Conservation (phyloP, 1,140 invertebrate genomes). For the Papilio polyxenes region DNA sequence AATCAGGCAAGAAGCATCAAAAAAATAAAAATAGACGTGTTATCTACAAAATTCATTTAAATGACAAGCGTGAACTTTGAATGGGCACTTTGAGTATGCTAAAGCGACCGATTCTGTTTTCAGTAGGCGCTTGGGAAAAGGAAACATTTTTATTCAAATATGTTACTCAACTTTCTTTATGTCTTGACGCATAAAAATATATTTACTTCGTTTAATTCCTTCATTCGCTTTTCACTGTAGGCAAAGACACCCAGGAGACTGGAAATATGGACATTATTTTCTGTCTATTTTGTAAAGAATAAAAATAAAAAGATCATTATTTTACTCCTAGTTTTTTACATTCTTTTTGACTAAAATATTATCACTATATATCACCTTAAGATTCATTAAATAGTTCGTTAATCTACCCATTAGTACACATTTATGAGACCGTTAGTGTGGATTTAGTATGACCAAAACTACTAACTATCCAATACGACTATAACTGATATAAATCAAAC, state of each 20-base stretch:
- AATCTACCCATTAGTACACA: too few species aligned
- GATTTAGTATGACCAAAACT: too few species aligned
- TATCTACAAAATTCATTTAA: slow-evolving; percentile 19
- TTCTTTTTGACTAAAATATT: too few species aligned
- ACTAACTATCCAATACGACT: too few species aligned
- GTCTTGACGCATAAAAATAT: slow-evolving; percentile 20
- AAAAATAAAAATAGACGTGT: too few species aligned
- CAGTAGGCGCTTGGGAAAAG: slow-evolving; percentile 2
- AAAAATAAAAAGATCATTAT: background rate
- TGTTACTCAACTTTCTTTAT: slow-evolving; percentile 26
- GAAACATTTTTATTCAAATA: slow-evolving; percentile 32
- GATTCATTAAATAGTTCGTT: too few species aligned
- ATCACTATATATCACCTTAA: too few species aligned
- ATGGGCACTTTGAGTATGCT: slow-evolving; percentile 25
- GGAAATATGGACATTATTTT: background rate
- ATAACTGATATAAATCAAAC: too few species aligned
- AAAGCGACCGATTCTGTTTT: slow-evolving; percentile 1
- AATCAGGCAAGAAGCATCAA: too few species aligned
- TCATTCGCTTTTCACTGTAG: background rate
- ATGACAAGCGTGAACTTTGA: slow-evolving; percentile 31
- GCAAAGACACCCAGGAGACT: background rate
- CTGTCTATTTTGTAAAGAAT: background rate
- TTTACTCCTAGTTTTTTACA: background rate
- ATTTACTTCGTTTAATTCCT: slow-evolving; percentile 11
- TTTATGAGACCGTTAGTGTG: too few species aligned